Conservation (phyloP, 2,113 vertebrate species). For the Pomatostomus ruficeps region DNA sequence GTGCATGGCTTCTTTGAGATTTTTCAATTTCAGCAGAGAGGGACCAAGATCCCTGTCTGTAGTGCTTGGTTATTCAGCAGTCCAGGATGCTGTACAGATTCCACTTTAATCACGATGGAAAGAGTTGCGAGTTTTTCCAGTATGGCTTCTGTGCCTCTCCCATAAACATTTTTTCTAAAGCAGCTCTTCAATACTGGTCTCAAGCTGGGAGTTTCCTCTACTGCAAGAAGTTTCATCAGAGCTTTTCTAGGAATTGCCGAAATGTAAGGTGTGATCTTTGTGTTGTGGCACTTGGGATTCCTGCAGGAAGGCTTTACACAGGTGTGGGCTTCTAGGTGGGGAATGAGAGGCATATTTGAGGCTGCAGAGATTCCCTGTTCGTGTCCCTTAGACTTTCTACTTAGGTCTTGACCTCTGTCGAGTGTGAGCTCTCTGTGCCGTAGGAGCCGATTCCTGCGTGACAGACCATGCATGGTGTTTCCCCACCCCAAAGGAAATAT, state of each 20-base stretch:
- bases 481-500: conserved; percentile 35
- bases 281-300: background rate
- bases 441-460: background rate
- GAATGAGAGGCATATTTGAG: background rate
- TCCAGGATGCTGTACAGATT: background rate
- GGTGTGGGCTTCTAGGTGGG: background rate
- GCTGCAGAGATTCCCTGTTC: background rate
- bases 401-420: background rate
- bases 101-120: background rate
- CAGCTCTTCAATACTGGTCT: background rate
- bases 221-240: background rate
- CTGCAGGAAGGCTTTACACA: background rate
- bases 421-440: background rate
- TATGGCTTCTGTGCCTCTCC: background rate
- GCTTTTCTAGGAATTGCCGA: background rate
- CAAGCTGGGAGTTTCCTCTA: background rate
- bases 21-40: background rate
- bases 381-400: background rate
- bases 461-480: conserved; percentile 9
- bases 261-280: background rate
- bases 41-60: background rate
- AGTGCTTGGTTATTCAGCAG: background rate
- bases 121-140: background rate
- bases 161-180: background rate
- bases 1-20: background rate